Conservation (phyloP, 2,113 vertebrate species). For the Mastomys natalensis region DNA sequence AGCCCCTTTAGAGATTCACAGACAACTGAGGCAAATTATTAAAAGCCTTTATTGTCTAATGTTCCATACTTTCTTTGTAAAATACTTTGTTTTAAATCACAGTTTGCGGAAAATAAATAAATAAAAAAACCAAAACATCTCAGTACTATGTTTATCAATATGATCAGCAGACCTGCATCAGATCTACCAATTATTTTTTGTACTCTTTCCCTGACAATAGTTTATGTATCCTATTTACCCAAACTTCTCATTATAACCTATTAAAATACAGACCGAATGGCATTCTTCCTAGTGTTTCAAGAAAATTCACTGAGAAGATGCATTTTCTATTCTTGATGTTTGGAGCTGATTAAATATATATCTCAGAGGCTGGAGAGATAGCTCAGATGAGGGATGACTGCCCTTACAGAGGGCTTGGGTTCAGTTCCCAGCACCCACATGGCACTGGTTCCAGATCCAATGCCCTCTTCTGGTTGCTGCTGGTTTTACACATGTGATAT, state of each 20-base stretch:
- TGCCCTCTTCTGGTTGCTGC: neutral
- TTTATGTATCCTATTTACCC: neutral
- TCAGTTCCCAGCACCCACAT: neutral
- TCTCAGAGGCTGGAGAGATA: neutral
- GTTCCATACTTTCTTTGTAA: neutral
- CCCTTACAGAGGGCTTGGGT: neutral
- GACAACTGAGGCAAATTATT: neutral
- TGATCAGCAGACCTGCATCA: neutral
- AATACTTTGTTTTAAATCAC: neutral
- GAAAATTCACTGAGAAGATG: neutral
- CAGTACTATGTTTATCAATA: neutral
- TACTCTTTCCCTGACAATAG: too few species aligned
- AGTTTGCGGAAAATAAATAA: neutral
- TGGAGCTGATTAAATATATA: neutral
- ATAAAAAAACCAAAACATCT: neutral
- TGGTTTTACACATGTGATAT: neutral
- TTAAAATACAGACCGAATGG: neutral
- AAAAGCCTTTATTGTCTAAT: slow-evolving; percentile 1
- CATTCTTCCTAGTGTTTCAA: neutral
- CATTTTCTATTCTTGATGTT: slow-evolving; percentile 4
- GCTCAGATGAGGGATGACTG: neutral
- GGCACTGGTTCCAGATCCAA: neutral
- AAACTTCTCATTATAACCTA: neutral
- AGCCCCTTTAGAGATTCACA: neutral
- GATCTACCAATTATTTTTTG: neutral